These are phyloP conservation scores for Caenorhabditis elegans DNA, from an alignment of 1,140 invertebrate genomes.

Conservation along the genomic window WBcel235 BX284606.5:10903001-10903500, in stretches of 20 bases:
- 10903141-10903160: no score
- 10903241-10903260: background rate
- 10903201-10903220: no score
- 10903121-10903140: background rate
- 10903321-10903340: conserved; percentile 64
- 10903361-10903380: background rate
- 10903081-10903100: background rate
- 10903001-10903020: conserved; percentile 21
- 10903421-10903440: conserved; percentile 57
- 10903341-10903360: conserved; percentile 42
- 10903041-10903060: conserved; percentile 26
- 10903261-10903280: conserved; percentile 22
- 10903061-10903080: no score
- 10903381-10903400: background rate
- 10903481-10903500: conserved; percentile 65
- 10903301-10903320: conserved; percentile 64
- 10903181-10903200: no score
- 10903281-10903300: conserved; percentile 61
- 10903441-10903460: conserved; percentile 64
- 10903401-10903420: conserved; percentile 35
- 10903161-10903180: no score
- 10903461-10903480: conserved; percentile 65
- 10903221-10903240: no score
- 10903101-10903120: background rate
- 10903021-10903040: background rate